These are phyloP conservation scores for Litocranius walleri DNA, from an alignment of 2,113 vertebrate genomes.

Conservation along the genomic window DNA sequence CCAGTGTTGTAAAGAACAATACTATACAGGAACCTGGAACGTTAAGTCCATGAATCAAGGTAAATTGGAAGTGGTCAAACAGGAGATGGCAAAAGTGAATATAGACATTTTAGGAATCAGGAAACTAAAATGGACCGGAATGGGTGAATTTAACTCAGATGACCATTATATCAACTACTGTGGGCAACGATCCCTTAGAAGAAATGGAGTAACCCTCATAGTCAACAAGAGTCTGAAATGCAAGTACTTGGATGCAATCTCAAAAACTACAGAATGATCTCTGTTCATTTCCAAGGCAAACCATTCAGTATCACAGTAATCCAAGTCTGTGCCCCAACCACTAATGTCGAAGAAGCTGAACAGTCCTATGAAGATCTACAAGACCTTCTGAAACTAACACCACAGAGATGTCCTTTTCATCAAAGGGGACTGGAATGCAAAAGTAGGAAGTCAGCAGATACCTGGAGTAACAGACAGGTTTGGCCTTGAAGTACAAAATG, in stretches of 20 bases:
- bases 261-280: background rate
- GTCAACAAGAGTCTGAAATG: background rate
- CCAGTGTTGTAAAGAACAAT: background rate
- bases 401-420: background rate
- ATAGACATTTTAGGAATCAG: background rate
- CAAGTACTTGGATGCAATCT: background rate
- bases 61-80: background rate
- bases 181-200: background rate
- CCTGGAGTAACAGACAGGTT: background rate
- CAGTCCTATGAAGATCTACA: background rate
- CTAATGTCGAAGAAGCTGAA: background rate
- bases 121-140: background rate
- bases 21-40: background rate
- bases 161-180: background rate
- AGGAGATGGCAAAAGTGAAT: background rate
- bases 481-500: background rate
- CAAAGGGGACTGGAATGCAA: background rate
- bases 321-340: background rate
- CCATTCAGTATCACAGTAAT: background rate
- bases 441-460: background rate
- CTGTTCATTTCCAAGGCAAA: background rate
- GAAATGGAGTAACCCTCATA: background rate
- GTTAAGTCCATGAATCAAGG: background rate
- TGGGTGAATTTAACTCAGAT: background rate
- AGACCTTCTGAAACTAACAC: background rate